These are phyloP conservation scores for Xylocopa sonorina DNA, from an alignment of 1,140 invertebrate species.

Conservation along the genomic window DNA sequence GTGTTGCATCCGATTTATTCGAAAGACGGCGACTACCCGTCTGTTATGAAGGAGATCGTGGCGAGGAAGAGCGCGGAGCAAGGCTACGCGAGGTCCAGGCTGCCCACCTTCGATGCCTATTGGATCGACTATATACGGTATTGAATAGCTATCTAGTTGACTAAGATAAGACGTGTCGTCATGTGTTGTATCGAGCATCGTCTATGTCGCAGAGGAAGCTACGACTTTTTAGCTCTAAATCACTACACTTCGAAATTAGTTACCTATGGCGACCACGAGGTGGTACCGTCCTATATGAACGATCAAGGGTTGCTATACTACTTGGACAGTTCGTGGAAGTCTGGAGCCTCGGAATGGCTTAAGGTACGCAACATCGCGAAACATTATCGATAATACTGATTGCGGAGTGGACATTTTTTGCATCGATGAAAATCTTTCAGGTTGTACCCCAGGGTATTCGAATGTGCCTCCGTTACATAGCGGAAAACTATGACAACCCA, in stretches of 20 bases:
- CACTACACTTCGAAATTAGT: conserved; percentile 82
- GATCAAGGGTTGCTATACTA: conserved; percentile 65
- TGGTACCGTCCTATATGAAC: conserved; percentile 54
- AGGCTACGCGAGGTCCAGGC: conserved; percentile 80
- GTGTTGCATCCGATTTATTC: conserved; percentile 85
- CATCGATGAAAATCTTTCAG: no score
- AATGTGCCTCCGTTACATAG: conserved; percentile 85
- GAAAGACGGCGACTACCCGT: conserved; percentile 84
- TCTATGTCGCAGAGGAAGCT: conserved; percentile 72
- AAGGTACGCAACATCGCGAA: conserved; percentile 65
- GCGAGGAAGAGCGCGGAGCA: conserved; percentile 82
- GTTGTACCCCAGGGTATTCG: conserved; percentile 83
- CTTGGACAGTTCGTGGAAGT: conserved; percentile 71
- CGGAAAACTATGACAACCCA: conserved; percentile 80
- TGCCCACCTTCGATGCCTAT: conserved; percentile 81
- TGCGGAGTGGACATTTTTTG: no score
- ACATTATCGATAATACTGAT: no score
- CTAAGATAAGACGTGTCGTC: background rate
- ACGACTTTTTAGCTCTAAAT: conserved; percentile 84
- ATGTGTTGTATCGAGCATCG: background rate
- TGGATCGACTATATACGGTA: conserved; percentile 79
- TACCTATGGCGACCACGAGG: conserved; percentile 64
- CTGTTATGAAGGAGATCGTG: conserved; percentile 82
- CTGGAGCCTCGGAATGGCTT: conserved; percentile 70
- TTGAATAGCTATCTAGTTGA: background rate